Base-by-base conservation (phyloP, 2,113 vertebrate genomes). In the Tonatia bakeri region DNA sequence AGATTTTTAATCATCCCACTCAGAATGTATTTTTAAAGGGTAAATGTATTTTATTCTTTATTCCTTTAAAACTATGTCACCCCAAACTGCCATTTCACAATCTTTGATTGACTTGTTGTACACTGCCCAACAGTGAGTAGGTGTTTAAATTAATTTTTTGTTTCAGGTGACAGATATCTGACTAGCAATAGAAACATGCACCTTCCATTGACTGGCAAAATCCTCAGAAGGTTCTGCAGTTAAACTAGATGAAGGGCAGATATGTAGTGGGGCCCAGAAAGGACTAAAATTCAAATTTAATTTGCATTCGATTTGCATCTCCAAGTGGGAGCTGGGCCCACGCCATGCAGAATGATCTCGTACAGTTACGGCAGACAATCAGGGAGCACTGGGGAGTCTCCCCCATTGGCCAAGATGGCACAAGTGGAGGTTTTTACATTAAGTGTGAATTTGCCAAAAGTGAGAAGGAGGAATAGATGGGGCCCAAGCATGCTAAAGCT, bases 21-120 rank as follows among this genome's bases (percentile, higher is more conserved):
- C 56, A 93, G 17, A 95, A 80, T 89, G 2, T 40, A 85, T 87
- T 93, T 97, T 94, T 67, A 95, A 93, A 94, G 38, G 33, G 15
- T 86, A 90, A 89, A 70, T 69, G 5, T 4, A 43, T 70, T 95
- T 92, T 83, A 82, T 88, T 73, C 10, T 84, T 82, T 86, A 70
- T 56, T 94, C 22, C 43, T 91, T 94, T 85, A 77, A 90, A 86
- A 85, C 0, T 83, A 28, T 47, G 47, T 14, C 10, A 86, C 15
- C 43, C 36, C 17, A 33, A 36, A 19, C 12, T 20, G 70, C 22
- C 7, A 28, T 90, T 59, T 72, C 22, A 59, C 9, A 82, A 14
- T 56, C 72, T 97, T 94, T 70, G n/a, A 83, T 12, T 52, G 81
- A 88, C 26, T 75, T 40, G 87, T 94, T 84, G 7, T 19, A 70